Conservation (phyloP, 2,113 vertebrate species). For the Eulacestoma nigropectus region DNA sequence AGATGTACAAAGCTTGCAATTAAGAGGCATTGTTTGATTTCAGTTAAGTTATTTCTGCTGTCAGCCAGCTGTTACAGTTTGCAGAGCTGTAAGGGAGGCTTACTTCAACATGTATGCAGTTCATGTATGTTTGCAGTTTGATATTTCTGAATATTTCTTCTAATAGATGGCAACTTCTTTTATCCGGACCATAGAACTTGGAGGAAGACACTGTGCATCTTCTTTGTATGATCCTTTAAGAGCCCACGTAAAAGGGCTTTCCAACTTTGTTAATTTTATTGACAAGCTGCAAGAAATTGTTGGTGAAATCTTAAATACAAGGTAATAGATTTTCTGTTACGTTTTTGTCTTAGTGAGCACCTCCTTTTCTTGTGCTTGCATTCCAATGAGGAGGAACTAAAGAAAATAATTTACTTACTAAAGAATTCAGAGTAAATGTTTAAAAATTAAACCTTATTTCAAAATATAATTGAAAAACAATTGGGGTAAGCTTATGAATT, state of each 20-base stretch:
- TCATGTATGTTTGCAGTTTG: background rate
- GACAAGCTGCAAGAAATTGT: slow-evolving; percentile 89
- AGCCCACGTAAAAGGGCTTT: slow-evolving; percentile 85
- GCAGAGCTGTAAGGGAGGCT: background rate
- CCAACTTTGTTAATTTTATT: slow-evolving; percentile 82
- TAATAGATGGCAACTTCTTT: slow-evolving; percentile 83
- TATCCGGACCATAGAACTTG: slow-evolving; percentile 85
- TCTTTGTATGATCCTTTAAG: slow-evolving; percentile 82
- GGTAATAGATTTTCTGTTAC: slow-evolving; percentile 70
- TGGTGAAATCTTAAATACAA: slow-evolving; percentile 84
- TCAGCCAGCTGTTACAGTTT: background rate
- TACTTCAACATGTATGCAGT: background rate
- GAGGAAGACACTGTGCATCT: slow-evolving; percentile 87
- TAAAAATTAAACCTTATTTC: background rate
- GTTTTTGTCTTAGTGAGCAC: background rate
- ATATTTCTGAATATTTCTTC: slow-evolving; percentile 2
- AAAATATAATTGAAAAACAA: background rate
- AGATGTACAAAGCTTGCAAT: background rate
- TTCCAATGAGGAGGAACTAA: fast-evolving
- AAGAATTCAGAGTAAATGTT: background rate
- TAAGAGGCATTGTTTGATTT: background rate
- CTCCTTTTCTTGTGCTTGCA: background rate
- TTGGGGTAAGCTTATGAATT: background rate
- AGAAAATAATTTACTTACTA: background rate
- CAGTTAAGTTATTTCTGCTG: background rate